phyloP scores from a whole-genome alignment of 2,797 vertebrate genomes.

The Schizopygopsis malacanthus region DNA sequence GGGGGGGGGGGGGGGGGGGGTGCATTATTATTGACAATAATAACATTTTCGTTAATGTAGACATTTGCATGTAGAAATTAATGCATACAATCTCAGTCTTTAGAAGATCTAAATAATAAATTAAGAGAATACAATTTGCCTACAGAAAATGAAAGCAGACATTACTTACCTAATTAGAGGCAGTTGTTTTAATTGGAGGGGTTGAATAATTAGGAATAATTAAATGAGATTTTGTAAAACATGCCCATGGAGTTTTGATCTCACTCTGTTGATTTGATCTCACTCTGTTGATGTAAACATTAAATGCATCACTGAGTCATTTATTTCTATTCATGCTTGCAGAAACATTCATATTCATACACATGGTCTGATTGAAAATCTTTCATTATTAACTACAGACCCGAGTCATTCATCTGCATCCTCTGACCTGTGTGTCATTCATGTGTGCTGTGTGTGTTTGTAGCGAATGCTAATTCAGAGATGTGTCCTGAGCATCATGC shows the following conservation, averaged over 20 bases:
- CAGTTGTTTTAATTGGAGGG: background rate
- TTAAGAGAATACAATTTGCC: background rate
- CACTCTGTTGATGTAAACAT: background rate
- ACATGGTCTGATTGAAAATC: background rate
- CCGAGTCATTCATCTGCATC: slow-evolving; percentile 37
- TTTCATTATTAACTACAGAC: slow-evolving; percentile 2
- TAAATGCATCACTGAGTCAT: slow-evolving; percentile 8
- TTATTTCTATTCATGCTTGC: slow-evolving; percentile 22
- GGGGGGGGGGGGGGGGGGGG: no score
- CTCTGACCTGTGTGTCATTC: slow-evolving; percentile 35
- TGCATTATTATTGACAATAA: background rate
- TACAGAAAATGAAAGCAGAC: background rate
- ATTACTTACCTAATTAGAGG: background rate
- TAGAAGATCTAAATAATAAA: background rate
- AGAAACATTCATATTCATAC: background rate
- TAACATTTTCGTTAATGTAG: background rate
- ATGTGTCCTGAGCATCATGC: slow-evolving; percentile 65
- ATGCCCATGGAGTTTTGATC: background rate
- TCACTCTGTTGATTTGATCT: background rate
- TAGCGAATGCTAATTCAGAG: slow-evolving; percentile 64
- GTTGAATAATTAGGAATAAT: background rate
- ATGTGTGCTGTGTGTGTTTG: slow-evolving; percentile 2
- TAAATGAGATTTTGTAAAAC: background rate
- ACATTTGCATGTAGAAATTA: background rate
- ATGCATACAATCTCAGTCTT: background rate